Base-by-base conservation (phyloP, 23 tunicate genomes). In the Oikopleura albicans region DNA sequence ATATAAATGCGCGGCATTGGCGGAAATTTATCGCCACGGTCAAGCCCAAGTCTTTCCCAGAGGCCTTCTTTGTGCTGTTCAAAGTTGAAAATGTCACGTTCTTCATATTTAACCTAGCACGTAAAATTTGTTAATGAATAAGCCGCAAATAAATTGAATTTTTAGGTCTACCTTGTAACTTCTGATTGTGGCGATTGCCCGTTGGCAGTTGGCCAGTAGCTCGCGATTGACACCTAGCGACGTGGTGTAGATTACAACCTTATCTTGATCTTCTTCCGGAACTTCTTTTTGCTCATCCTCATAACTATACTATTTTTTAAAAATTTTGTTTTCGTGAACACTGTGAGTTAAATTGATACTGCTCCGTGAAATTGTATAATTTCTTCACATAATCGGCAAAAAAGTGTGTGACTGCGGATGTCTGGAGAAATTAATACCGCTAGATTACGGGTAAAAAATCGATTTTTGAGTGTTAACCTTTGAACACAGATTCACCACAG, bases 201-300 rank as follows among this genome's bases (percentile, higher is more conserved):
- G 83, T n/a, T 90, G 91, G 83, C 99, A 94, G 0, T 83, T 76
- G 33, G 85, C 86, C 36, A 89, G 86, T 40, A 94, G 83, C 40
- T 84, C 39, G 39, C 99, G 83, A 56, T 94, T 66, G 37, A 94
- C 86, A 39, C 96, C 86, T 39, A 94, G 56, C 39, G 89, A 83
- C 22, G 99, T 94, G 0, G 99, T 90, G 86, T 94, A 94, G 34
- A 90, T 39, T 4, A 94, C 88, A 56, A 94, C 89, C 63, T 88
- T 90, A 4, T 89, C 91, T 63, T 75, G 76, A 84, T 94, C 99
- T 75, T 88, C 87, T 49, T 88, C 88, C 1, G 79, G 39, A 16
- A 93, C 83, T 93, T 93, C 56, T 27, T 40, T 83, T 39, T 0
- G 57, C n/a, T 83, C 57, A 0, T 83, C 56, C 39, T 83, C 84